phyloP scores from a whole-genome alignment of 2,797 vertebrate genomes.

The Clarias fuscus region DNA sequence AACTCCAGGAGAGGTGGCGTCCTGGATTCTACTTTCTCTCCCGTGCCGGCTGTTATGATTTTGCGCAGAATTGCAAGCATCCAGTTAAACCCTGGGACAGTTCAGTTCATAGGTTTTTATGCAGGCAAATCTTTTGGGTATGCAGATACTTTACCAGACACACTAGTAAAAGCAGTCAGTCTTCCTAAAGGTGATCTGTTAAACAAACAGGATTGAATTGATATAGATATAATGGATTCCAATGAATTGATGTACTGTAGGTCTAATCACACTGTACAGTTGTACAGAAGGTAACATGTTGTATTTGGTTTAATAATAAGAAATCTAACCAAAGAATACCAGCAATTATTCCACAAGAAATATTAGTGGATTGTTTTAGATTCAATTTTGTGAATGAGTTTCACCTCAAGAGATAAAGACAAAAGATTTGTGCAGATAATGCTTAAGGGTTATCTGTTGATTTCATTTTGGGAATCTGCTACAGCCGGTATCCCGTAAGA shows the following conservation, averaged over 20 bases:
- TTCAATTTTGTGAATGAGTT: too few relatives aligned
- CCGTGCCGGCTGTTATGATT: slow-evolving; percentile 58
- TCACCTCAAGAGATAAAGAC: not conserved
- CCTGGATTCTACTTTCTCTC: slow-evolving; percentile 34
- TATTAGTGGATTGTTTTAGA: not conserved
- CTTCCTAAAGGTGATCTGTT: not conserved
- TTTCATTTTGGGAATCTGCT: not conserved
- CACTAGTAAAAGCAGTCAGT: not conserved
- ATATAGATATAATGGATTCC: not conserved
- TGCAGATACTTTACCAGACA: not conserved
- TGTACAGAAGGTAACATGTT: not conserved
- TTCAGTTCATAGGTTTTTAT: not conserved
- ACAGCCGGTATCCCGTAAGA: not conserved
- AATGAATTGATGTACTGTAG: too few relatives aligned
- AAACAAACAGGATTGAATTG: not conserved
- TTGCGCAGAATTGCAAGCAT: slow-evolving; percentile 67
- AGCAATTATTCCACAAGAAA: not conserved
- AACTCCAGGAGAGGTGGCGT: slow-evolving; percentile 69
- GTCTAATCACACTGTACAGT: not conserved
- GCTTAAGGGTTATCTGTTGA: not conserved
- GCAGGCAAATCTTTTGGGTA: not conserved
- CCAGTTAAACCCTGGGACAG: slow-evolving; percentile 73
- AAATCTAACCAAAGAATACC: not conserved
- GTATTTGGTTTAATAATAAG: not conserved
- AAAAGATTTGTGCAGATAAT: not conserved